Evolutionary conservation across 2,888 invertebrate genomes (phyloP).

Genomic region (Frankliniella intonsa): DNA sequence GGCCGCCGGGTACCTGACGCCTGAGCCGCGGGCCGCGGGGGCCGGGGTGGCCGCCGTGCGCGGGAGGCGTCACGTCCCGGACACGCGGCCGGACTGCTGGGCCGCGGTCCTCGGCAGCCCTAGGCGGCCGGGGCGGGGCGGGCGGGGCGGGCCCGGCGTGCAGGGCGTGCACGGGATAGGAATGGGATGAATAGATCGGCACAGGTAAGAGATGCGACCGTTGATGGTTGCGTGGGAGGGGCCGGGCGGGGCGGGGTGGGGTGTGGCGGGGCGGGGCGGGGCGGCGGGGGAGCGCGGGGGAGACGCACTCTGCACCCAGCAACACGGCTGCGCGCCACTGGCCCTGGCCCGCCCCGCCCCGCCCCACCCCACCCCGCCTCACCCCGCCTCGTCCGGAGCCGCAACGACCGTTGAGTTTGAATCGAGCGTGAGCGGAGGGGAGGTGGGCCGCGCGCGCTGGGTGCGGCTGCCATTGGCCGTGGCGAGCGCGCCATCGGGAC

Average conservation of each 20-base stretch:
- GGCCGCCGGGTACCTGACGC: too few species aligned
- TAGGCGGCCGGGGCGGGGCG: not conserved
- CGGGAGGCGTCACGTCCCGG: not conserved
- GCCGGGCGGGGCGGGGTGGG: not conserved
- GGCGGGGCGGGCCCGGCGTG: not conserved
- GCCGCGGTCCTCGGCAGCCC: not conserved
- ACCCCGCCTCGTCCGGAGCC: not conserved
- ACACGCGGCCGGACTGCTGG: not conserved
- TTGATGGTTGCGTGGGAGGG: conserved; percentile 23
- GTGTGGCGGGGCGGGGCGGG: not conserved
- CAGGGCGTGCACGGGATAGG: not conserved
- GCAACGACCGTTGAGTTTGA: conserved; percentile 11
- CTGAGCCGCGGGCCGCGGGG: not conserved
- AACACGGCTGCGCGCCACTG: conserved; percentile 2
- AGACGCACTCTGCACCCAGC: conserved; percentile 23
- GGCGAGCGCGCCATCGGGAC: not conserved
- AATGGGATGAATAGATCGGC: conserved; percentile 24
- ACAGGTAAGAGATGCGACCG: conserved; percentile 26
- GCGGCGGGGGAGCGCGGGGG: not conserved
- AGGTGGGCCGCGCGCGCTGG: not conserved
- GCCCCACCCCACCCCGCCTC: not conserved
- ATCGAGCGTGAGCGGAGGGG: not conserved
- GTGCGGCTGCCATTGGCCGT: conserved; percentile 2
- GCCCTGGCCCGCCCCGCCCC: not conserved
- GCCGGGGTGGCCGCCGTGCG: not conserved